These are phyloP conservation scores for Atractosteus spatula DNA, from an alignment of 2,113 vertebrate genomes.

Conservation along the genomic window DNA sequence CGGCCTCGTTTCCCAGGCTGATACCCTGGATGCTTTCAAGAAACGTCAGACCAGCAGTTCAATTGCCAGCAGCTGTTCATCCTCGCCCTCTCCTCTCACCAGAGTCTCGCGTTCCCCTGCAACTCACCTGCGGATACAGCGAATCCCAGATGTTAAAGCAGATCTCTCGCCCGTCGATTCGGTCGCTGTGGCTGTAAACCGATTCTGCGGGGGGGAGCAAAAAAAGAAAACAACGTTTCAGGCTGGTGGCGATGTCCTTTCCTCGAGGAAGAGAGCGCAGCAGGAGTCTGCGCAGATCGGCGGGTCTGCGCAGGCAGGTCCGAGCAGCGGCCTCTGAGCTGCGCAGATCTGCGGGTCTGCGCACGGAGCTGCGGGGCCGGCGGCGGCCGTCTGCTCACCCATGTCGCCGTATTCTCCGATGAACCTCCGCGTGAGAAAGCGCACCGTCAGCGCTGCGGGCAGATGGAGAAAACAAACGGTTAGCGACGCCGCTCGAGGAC, in stretches of 20 bases:
- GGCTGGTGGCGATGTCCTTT: no score
- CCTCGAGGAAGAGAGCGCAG: no score
- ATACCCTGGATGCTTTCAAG: no score
- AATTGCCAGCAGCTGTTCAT: no score
- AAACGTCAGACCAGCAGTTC: no score
- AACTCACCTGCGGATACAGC: slow-evolving; percentile 66
- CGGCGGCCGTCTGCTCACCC: slow-evolving; percentile 50
- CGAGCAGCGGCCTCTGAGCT: no score
- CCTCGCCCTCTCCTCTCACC: no score
- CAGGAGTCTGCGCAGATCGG: no score
- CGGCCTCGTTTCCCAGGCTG: no score
- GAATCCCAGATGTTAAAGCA: slow-evolving; percentile 77
- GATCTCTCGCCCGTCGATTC: slow-evolving; percentile 68
- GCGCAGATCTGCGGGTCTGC: neutral
- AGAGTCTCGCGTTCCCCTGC: neutral
- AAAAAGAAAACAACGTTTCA: neutral
- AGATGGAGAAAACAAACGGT: neutral
- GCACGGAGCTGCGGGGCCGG: neutral
- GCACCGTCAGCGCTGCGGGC: slow-evolving; percentile 69
- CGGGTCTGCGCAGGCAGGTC: no score
- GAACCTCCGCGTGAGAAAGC: slow-evolving; percentile 75
- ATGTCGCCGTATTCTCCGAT: slow-evolving; percentile 78
- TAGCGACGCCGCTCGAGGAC: no score
- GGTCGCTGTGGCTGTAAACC: slow-evolving; percentile 72
- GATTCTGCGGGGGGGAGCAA: slow-evolving; percentile 54